Percentiles rank a stretch among this genome's conserved stretches.
These are phyloP conservation scores for Augiades crinisus DNA, from an alignment of 2,888 invertebrate genomes.

Conservation along the genomic window DNA sequence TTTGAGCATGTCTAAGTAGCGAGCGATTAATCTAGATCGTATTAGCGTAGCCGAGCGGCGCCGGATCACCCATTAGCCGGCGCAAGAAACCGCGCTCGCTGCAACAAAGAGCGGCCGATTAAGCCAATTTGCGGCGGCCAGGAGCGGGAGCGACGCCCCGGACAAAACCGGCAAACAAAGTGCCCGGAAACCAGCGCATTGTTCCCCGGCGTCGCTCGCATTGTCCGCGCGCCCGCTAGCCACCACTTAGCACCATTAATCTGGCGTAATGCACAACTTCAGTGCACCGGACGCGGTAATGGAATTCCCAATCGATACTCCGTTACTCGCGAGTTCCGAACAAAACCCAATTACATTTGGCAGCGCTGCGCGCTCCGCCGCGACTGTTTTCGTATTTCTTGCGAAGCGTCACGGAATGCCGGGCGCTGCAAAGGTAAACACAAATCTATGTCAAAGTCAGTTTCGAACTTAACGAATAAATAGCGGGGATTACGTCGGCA, in stretches of 20 bases:
- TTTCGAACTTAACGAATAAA: conserved; percentile 21
- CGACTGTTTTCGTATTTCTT: conserved; percentile 19
- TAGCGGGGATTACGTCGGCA: conserved; percentile 13
- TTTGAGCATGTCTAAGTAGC: background rate
- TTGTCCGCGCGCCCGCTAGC: background rate
- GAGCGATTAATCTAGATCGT: conserved; percentile 6
- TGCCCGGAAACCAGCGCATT: background rate
- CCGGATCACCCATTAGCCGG: background rate
- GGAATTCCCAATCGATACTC: conserved; percentile 4
- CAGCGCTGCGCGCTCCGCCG: conserved; percentile 5
- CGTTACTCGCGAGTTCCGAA: background rate
- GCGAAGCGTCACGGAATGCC: conserved; percentile 11
- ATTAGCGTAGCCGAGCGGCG: background rate
- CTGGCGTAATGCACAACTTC: background rate
- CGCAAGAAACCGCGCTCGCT: background rate
- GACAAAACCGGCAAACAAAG: conserved; percentile 8
- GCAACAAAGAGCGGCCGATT: conserved; percentile 22
- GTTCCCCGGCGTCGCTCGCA: background rate
- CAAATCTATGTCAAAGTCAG: conserved; percentile 24
- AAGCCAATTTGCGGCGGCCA: conserved; percentile 21
- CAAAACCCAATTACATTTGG: conserved; percentile 21
- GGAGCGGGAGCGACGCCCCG: background rate
- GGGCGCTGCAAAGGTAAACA: conserved; percentile 17
- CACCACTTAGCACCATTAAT: conserved; percentile 9
- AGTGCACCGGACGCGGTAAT: background rate